Percentiles rank a stretch among this genome's conserved stretches.
These are phyloP conservation scores for Gnathonemus echidnorhynchus DNA, from an alignment of 2,113 vertebrate genomes.

Conservation along the genomic window DNA sequence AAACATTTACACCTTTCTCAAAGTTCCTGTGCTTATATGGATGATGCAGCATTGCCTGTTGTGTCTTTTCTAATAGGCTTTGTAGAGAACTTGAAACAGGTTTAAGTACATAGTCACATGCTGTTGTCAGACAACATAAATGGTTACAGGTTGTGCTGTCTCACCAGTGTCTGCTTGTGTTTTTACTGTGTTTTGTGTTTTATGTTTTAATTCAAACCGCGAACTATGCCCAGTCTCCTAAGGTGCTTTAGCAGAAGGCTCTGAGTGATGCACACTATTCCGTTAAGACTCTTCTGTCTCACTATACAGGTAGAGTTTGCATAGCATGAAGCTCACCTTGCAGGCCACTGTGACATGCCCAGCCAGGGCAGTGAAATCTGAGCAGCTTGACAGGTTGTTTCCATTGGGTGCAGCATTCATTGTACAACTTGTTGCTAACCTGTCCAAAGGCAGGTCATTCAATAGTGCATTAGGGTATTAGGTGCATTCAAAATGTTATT, in stretches of 20 bases:
- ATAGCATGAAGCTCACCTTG: neutral
- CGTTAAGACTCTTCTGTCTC: neutral
- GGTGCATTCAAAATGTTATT: neutral
- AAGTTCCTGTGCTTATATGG: neutral
- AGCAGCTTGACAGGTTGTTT: neutral
- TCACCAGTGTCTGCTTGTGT: neutral
- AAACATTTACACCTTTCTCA: neutral
- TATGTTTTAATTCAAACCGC: neutral
- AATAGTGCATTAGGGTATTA: neutral
- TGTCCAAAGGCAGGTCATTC: neutral
- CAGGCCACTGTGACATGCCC: neutral
- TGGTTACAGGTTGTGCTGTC: neutral
- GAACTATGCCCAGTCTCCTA: neutral
- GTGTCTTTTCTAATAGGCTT: neutral
- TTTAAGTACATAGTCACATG: neutral
- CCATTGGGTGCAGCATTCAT: neutral
- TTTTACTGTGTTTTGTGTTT: neutral
- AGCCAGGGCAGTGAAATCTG: neutral
- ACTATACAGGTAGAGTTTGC: neutral
- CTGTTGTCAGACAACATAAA: constrained; percentile 27
- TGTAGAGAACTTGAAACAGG: neutral
- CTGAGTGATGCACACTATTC: neutral
- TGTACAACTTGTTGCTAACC: neutral
- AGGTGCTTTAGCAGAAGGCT: neutral
- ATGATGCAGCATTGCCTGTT: neutral